Evolutionary conservation across 2,797 vertebrate species (phyloP).

Genomic region (Tragopan temminckii): DNA sequence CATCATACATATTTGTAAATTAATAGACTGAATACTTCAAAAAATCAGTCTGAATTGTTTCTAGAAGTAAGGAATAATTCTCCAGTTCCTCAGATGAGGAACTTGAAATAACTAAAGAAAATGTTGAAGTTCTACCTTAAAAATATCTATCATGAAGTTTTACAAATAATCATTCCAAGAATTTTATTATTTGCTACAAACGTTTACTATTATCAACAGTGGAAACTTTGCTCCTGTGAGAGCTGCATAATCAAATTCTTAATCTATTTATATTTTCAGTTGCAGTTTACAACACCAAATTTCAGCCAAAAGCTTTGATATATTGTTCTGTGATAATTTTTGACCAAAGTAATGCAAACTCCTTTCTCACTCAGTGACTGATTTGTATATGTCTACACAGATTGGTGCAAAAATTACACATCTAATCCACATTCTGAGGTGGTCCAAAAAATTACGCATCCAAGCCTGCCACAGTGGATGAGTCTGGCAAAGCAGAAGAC

Average conservation of each 20-base stretch:
- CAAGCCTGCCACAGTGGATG: background rate
- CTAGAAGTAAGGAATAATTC: constrained; percentile 56
- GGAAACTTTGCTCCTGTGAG: background rate
- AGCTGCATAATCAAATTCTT: background rate
- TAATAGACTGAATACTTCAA: constrained; percentile 77
- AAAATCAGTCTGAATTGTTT: constrained; percentile 68
- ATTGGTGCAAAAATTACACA: background rate
- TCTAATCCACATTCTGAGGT: background rate
- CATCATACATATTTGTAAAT: constrained; percentile 52
- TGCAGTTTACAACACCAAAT: background rate
- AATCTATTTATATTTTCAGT: background rate
- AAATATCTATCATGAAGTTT: constrained; percentile 32
- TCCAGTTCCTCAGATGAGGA: constrained; percentile 60
- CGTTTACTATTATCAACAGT: background rate
- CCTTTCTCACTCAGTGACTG: background rate
- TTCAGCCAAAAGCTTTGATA: background rate
- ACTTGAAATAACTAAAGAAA: constrained; percentile 60
- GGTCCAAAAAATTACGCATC: background rate
- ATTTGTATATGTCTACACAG: background rate
- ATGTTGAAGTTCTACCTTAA: constrained; percentile 42
- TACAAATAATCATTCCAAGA: constrained; percentile 38
- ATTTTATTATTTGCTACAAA: constrained; percentile 27
- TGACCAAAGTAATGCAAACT: background rate
- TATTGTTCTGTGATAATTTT: background rate
- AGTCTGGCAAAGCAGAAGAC: background rate